Base-by-base conservation (phyloP, 2,888 invertebrate genomes). In the Nematopogon swammerdamellus region DNA sequence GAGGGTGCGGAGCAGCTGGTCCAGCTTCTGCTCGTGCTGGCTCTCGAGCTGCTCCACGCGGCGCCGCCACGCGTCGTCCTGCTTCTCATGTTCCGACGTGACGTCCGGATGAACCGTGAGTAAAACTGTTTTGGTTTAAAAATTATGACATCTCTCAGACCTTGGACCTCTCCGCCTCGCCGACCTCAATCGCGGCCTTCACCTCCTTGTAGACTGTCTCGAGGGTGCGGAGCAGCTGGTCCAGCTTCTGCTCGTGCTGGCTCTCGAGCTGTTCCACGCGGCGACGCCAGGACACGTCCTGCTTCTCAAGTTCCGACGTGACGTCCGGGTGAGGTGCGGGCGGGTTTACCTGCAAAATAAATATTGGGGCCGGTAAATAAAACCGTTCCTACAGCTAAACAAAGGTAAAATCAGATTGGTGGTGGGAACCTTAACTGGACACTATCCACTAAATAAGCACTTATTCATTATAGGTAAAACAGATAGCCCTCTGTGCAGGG, bases 261-360 rank as follows among this genome's bases (percentile, higher is more conserved):
- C 51, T 36, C 36, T 55, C 54, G 6, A 53, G 44, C 14, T 25
- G 19, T 19, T 50, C 45, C 44, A 53, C 10, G 36, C 53, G 54
- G 4, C 43, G n/a, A n/a, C 49, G 46, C 55, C 53, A 53, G 11
- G 50, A 14, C 45, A 30, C 50, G 48, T 57, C 57, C 48, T 50
- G 54, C 8, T 36, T 36, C 29, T 52, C 52, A 19, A 54, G 44
- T n/a, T 50, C 52, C 19, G 43, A 50, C 36, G 51, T 45, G 8
- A 54, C 14, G 19, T 51, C 54, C 11, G 30, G 43, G n/a, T n/a
- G n/a, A n/a, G n/a, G n/a, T n/a, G n/a, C n/a, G n/a, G n/a, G n/a
- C 42, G n/a, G n/a, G n/a, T n/a, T n/a, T n/a, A n/a, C n/a, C n/a
- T n/a, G n/a, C n/a, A n/a, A n/a, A n/a, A n/a, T n/a, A n/a, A n/a